Conservation (phyloP, 2,888 invertebrate genomes). For the Clitarchus hookeri region DNA sequence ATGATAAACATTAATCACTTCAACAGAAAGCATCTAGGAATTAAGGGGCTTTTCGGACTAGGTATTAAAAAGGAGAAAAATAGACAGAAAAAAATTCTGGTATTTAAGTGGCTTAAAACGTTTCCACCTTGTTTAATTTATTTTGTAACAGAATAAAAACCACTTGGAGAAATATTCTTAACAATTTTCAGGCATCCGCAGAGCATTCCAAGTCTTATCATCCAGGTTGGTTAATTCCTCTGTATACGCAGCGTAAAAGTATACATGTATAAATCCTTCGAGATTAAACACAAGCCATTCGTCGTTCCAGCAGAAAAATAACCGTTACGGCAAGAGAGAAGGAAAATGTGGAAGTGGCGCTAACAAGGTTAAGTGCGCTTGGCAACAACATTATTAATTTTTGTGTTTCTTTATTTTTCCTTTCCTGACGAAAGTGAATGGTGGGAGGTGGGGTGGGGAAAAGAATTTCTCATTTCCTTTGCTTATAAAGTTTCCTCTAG, state of each 20-base stretch:
- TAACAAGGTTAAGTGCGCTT: constrained; percentile 6
- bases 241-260: background rate
- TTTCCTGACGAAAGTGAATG: background rate
- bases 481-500: background rate
- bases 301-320: constrained; percentile 9
- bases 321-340: background rate
- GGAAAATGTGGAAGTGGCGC: background rate
- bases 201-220: background rate
- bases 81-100: background rate
- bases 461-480: constrained; percentile 9
- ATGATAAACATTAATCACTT: background rate
- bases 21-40: background rate
- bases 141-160: background rate
- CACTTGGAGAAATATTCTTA: constrained; percentile 6
- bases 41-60: background rate
- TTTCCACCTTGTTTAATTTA: constrained; percentile 14
- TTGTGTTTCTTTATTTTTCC: background rate
- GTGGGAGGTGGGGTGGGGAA: background rate
- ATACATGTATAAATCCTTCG: constrained; percentile 7
- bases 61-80: background rate
- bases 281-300: background rate
- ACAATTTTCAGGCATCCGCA: background rate
- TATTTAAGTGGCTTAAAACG: background rate
- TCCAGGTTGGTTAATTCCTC: constrained; percentile 7
- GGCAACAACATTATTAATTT: constrained; percentile 14